Base-by-base conservation (phyloP, 2,113 vertebrate species). In the Apus apus region DNA sequence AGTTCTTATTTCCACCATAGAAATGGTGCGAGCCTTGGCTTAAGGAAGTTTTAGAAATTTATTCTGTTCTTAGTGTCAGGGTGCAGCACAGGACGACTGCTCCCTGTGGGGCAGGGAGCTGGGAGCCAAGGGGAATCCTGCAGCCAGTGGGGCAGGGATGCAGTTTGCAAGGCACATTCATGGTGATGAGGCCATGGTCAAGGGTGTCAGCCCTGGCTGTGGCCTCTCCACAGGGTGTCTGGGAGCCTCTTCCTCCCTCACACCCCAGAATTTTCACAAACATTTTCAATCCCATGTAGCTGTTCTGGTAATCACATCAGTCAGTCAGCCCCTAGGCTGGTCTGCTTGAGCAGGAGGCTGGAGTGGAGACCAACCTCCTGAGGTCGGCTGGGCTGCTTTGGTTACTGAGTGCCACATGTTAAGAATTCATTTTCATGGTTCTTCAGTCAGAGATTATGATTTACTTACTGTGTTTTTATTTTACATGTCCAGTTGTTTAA, bases 41-140 rank as follows among this genome's bases (percentile, higher is more conserved):
- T 75, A 26, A 71, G 38, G 45, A 91, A 68, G 5, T 65, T 26
- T 78, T 13, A 40, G 11, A 25, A 34, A 26, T 71, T 87, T 78
- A 50, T 87, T 66, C 61, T 71, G 1, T 19, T 17, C 54, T 81
- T n/a, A 48, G 43, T 66, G 51, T 87, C 57, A 50, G 14, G 21
- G 53, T 1, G 2, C 70, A 57, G 7, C 0, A 0, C 0, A 0
- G 13, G 14, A 45, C 0, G 5, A 32, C 34, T 93, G 43, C 64
- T 89, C 32, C 32, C 25, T 34, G 30, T 50, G 60, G 46, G 27
- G 36, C 11, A 12, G 32, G 38, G 21, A 36, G 27, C 68, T 76
- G 32, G 45, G 34, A 71, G 56, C 57, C 2, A 1, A 62, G 58
- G 11, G 29, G 12, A 7, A 29, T 61, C 32, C 77, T 14, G 29